Base-by-base conservation (phyloP, 2,113 vertebrate species). In the Craseonycteris thonglongyai region DNA sequence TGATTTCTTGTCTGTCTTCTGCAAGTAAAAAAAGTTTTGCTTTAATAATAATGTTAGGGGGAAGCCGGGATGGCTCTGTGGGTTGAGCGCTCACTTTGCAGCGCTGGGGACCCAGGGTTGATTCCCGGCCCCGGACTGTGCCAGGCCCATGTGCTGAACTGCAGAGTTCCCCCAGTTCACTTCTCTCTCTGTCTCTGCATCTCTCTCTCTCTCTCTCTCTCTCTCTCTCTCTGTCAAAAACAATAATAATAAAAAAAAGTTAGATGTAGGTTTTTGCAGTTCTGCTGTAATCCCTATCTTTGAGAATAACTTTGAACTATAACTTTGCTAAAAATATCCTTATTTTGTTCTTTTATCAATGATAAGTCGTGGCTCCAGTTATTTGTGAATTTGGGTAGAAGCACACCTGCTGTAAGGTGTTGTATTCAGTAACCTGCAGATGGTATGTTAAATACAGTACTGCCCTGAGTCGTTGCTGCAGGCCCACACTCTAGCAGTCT, bases 401-500 rank as follows among this genome's bases (percentile, higher is more conserved):
- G 56, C 65, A 74, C 1, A 68, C 4, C 5, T 88, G 12, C 13
- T 30, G 0, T 42, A 38, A 58, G 59, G 10, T 6, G 2, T 19
- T 56, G 8, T 22, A 28, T 0, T 16, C 9, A n/a, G 12, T 8
- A 26, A 4, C 13, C 26, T 63, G 2, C 30, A 69, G 22, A 2
- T 21, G 10, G 47, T 22, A 11, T 45, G 22, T 19, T 79, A 40
- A 38, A 80, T 0, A 56, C 4, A 1, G 16, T 56, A 58, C 19
- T 58, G 21, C 11, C 33, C 3, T 28, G 33, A 33, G 18, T 74
- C 22, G 19, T 63, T 71, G 54, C 4, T 69, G 24, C 2, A 66
- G 3, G 1, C 4, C 16, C 1, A 18, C 42, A 47, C 0, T 66
- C 22, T 24, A 13, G 40, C 18, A n/a, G 0, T 28, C 16, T 72